Conservation (phyloP, 2,113 vertebrate genomes). For the Hippolais icterina region DNA sequence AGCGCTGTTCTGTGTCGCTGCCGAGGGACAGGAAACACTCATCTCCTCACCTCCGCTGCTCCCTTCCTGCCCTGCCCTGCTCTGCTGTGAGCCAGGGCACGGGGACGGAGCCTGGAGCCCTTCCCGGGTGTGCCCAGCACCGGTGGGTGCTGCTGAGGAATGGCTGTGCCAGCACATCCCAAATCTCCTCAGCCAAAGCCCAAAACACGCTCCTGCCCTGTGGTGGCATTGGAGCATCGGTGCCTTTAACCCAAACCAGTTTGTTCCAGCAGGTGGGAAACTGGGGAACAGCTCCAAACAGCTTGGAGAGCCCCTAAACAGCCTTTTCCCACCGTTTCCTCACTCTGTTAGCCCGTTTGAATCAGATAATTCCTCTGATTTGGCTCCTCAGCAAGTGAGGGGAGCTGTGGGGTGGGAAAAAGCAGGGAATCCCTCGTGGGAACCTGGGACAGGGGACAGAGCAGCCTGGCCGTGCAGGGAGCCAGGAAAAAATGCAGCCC, state of each 20-base stretch:
- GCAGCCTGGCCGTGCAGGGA: rapidly evolving
- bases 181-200: not conserved
- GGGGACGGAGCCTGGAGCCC: not conserved
- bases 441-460: not conserved
- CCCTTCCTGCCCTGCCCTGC: conserved; percentile 60
- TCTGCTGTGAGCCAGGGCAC: not conserved
- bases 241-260: rapidly evolving
- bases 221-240: rapidly evolving
- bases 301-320: not conserved
- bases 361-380: not conserved
- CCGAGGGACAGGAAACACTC: conserved; percentile 62
- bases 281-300: not conserved
- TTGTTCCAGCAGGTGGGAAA: not conserved
- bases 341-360: rapidly evolving
- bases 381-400: not conserved
- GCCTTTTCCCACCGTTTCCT: rapidly evolving
- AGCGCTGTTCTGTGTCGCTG: not conserved
- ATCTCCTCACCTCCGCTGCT: conserved; percentile 53
- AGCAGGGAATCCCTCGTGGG: not conserved
- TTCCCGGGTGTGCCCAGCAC: rapidly evolving
- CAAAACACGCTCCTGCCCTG: rapidly evolving
- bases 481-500: not conserved
- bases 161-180: not conserved
- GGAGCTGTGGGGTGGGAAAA: not conserved
- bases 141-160: not conserved